Base-by-base conservation (phyloP, 1,140 invertebrate species). In the Drosophila saltans region DNA sequence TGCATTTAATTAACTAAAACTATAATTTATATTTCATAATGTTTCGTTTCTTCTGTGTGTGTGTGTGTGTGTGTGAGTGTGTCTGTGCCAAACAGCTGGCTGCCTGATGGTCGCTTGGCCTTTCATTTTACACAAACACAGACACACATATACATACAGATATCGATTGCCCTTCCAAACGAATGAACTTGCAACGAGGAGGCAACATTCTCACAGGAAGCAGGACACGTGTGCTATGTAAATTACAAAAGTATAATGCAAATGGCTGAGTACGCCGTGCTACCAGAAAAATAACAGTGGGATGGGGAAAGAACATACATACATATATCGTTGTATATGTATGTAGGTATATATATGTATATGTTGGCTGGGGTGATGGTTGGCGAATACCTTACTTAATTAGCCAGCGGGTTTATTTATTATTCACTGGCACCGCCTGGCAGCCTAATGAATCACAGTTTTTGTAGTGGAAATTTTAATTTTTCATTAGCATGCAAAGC, bases 391-490 rank as follows among this genome's bases (percentile, higher is more conserved):
- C 85, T 83, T 78, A 84, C 84, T 89, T 89, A 89, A 89, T 89
- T 89, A 89, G 84, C 85, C 73, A 90, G 68, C 75, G 69, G 73
- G 78, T 74, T 89, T 89, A 89, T 89, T 89, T 89, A 89, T 89
- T 89, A 89, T 89, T 84, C 78, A 90, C 84, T 69, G 71, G 75
- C 80, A 80, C 72, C 78, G 83, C 81, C 83, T 74, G 72, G 66
- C 81, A 75, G 84, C 84, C 85, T 89, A 89, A 89, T 89, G 84
- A 89, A 89, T 90, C 85, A 89, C 84, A 90, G 81, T 74, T 84
- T 89, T 84, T 89, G 79, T 88, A 81, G 80, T 80, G 74, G 80
- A 89, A 89, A 88, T 88, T 88, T 88, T 88, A 88, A 88, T 88
- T 88, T 88, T 88, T 88, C 86, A 88, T 88, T 89, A 84, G 80